A percentile compares a stretch with the other conserved stretches of the same genome.
Conservation (phyloP, 2,797 vertebrate genomes). For the Neosilurus hyrtlii region DNA sequence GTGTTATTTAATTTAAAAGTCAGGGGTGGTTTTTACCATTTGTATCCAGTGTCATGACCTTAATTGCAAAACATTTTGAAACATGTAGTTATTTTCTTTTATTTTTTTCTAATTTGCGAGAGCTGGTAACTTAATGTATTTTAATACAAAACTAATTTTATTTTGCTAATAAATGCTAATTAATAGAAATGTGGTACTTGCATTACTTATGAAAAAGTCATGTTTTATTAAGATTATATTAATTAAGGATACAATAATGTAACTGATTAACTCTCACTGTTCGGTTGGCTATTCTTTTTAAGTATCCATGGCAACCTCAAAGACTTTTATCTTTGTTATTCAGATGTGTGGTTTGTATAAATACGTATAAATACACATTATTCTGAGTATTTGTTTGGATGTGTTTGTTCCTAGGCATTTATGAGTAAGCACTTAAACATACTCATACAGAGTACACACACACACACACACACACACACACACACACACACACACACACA, state of each 20-base stretch:
- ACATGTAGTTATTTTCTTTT: neutral
- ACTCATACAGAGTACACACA: neutral
- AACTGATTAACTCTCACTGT: neutral
- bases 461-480: neutral
- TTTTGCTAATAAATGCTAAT: neutral
- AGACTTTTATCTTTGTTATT: neutral
- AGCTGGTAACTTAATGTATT: neutral
- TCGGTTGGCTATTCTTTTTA: neutral
- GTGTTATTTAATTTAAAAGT: neutral
- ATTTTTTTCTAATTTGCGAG: neutral
- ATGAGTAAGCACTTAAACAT: constrained; percentile 27
- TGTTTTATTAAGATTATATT: neutral
- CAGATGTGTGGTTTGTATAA: neutral
- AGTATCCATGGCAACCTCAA: neutral
- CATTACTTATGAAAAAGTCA: neutral
- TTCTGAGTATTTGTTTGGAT: constrained; percentile 7
- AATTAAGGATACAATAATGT: neutral
- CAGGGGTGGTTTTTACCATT: neutral
- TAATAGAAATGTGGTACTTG: neutral
- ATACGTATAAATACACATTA: neutral
- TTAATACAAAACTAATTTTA: neutral
- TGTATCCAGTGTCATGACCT: neutral
- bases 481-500: neutral
- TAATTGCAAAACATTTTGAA: neutral
- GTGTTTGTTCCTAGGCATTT: constrained; percentile 22